Evolutionary conservation across 1,140 invertebrate species (phyloP).

Genomic region (Campodea augens): DNA sequence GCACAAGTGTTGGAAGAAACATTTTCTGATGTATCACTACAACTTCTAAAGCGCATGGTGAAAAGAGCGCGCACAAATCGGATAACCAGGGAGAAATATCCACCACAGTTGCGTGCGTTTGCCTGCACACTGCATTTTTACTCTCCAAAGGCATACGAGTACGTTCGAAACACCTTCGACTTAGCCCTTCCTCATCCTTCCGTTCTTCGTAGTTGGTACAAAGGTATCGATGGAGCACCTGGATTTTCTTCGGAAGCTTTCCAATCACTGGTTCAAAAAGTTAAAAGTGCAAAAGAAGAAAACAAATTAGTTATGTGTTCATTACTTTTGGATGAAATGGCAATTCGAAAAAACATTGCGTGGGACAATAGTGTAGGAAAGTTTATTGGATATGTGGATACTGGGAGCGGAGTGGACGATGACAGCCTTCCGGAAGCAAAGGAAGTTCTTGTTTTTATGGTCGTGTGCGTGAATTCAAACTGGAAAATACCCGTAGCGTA

Average conservation of each 20-base stretch:
- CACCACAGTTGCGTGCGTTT: neutral
- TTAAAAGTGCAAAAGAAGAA: neutral
- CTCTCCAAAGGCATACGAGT: neutral
- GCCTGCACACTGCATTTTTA: neutral
- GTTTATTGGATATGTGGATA: neutral
- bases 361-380: neutral
- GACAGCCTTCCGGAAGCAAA: constrained; percentile 6
- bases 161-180: neutral
- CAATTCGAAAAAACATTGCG: neutral
- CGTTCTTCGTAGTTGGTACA: neutral
- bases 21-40: neutral
- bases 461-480: constrained; percentile 14
- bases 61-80: neutral
- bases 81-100: neutral
- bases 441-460: constrained; percentile 18
- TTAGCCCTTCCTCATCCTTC: neutral
- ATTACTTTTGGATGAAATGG: neutral
- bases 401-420: neutral
- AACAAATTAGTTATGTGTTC: neutral
- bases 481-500: constrained; percentile 17
- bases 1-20: neutral
- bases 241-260: neutral
- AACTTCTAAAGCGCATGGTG: neutral
- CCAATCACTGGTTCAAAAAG: neutral
- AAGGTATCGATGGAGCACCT: neutral